Base-by-base conservation (phyloP, 2,888 invertebrate species). In the Lasius platythorax region DNA sequence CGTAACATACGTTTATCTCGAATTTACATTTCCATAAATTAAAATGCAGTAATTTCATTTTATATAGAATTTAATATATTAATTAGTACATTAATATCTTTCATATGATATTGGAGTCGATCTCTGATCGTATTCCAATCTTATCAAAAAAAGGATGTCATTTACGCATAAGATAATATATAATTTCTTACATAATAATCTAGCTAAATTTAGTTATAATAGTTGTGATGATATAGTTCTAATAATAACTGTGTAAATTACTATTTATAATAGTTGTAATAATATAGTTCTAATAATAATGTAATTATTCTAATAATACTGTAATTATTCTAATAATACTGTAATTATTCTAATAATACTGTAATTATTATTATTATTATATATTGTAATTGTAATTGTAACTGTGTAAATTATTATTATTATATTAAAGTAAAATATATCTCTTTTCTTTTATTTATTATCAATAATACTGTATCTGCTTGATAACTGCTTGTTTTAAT, bases 1-100 rank as follows among this genome's bases (percentile, higher is more conserved):
- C 6, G 2, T 23, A 8, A 73, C 2, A 2, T 40, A 56, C 11
- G 2, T 23, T 12, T 23, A 28, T 3, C 40, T 40, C 9, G 23
- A 64, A 23, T 64, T 43, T 64, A 63, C 30, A 63, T 74, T n/a
- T 75, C 23, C 15, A 64, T 63, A 63, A 74, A 63, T 74, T 63
- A 18, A 61, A 6, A 61, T 66, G 15, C 11, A 33, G 11, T 15
- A 30, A 28, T 12, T 72, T 70, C 2, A n/a, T 43, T 30, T 61
- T 28, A 15, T 43, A 30, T 56, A 37, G 23, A 73, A 40, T 28
- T 58, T 58, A 18, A 2, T 56, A 6, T 58, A 56, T 53, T 23
- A 23, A 70, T 56, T 18, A 73, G 37, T 37, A 4, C 5, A 37
- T 37, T 53, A 30, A 68, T 30, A 18, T 37, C 5, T 30, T 68